phyloP scores from a whole-genome alignment of 2,888 invertebrate species.

The Odontothrips loti region DNA sequence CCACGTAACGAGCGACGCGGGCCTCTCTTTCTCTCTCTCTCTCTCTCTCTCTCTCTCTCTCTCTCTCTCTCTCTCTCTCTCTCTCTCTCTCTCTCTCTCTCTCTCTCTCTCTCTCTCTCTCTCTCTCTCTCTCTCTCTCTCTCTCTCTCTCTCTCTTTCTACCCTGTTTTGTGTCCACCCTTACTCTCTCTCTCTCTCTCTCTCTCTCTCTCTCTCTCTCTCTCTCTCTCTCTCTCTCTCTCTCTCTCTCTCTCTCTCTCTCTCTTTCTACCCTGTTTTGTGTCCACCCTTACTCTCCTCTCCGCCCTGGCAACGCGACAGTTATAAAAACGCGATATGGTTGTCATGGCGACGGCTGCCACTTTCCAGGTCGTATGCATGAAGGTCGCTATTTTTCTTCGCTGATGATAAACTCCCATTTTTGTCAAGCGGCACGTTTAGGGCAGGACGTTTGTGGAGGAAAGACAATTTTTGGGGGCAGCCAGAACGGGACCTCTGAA shows the following conservation, averaged over 20 bases:
- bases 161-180: slow-evolving; percentile 28
- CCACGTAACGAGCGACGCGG: too few relatives aligned
- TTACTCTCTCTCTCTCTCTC: slow-evolving; percentile 27
- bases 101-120: not conserved
- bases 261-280: slow-evolving; percentile 31
- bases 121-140: slow-evolving; percentile 18
- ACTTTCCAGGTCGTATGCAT: too few relatives aligned
- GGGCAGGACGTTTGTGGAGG: too few relatives aligned
- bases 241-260: slow-evolving; percentile 1
- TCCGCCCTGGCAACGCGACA: too few relatives aligned
- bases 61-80: slow-evolving; percentile 25
- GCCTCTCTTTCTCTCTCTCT: slow-evolving; percentile 23
- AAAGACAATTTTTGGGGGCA: too few relatives aligned
- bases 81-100: not conserved
- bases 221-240: slow-evolving; percentile 27
- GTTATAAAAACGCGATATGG: too few relatives aligned
- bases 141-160: slow-evolving; percentile 21
- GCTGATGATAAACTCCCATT: too few relatives aligned
- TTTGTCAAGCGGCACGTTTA: too few relatives aligned
- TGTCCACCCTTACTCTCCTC: not conserved
- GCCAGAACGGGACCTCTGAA: too few relatives aligned
- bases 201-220: slow-evolving; percentile 31
- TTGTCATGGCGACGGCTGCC: too few relatives aligned
- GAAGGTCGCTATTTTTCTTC: too few relatives aligned
- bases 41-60: not conserved